Conservation (phyloP, 2,113 vertebrate species). For the Corvus hawaiiensis region DNA sequence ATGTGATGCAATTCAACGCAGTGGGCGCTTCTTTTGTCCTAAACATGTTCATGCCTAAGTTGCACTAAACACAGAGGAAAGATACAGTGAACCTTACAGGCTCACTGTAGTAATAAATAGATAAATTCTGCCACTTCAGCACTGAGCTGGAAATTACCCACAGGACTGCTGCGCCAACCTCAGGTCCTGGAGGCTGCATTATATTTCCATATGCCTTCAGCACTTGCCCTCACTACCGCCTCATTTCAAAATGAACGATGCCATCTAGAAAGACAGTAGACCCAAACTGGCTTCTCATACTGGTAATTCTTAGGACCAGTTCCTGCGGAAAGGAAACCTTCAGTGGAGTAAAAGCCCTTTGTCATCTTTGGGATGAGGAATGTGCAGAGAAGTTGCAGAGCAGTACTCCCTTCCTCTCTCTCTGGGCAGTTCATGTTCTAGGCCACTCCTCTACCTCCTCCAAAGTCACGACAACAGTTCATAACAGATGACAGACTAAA, state of each 20-base stretch:
- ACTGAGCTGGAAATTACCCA: background rate
- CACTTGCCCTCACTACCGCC: background rate
- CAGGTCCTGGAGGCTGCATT: background rate
- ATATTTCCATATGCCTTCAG: background rate
- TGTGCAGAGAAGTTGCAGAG: background rate
- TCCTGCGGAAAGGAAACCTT: background rate
- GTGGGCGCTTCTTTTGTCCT: background rate
- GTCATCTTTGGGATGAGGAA: background rate
- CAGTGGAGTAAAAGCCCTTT: background rate
- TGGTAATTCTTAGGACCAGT: background rate
- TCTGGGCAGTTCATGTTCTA: background rate
- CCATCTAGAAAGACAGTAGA: background rate
- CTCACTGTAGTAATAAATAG: accelerated
- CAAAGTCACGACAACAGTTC: background rate
- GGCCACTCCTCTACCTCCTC: background rate
- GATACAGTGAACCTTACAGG: background rate
- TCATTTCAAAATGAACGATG: background rate
- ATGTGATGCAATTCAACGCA: accelerated
- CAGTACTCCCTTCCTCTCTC: background rate
- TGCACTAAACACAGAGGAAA: background rate
- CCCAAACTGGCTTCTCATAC: background rate
- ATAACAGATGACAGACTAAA: background rate
- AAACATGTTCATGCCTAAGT: background rate
- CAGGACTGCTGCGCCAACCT: background rate
- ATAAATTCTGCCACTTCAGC: background rate